Conservation (phyloP, 2,888 invertebrate species). For the Lasius fuliginosus region DNA sequence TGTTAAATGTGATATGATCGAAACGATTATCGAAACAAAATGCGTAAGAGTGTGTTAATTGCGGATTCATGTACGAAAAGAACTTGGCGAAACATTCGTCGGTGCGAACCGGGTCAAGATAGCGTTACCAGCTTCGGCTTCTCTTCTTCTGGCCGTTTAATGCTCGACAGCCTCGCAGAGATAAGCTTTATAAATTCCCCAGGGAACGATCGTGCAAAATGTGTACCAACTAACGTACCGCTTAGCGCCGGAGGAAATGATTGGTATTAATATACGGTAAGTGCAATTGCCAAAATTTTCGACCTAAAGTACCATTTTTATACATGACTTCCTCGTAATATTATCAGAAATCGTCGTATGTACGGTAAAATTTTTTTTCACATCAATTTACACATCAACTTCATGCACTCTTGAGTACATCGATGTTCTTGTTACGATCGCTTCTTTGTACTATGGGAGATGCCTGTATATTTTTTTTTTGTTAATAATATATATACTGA, state of each 20-base stretch:
- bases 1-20: constrained; percentile 24
- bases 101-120: constrained; percentile 66
- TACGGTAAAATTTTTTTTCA: not conserved
- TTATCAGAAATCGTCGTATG: not conserved
- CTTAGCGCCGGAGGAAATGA: constrained; percentile 43
- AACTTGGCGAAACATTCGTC: constrained; percentile 57
- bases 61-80: constrained; percentile 57
- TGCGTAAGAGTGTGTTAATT: constrained; percentile 50
- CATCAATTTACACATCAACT: not conserved
- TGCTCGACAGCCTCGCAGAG: constrained; percentile 52
- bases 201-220: constrained; percentile 40
- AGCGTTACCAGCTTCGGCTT: constrained; percentile 61
- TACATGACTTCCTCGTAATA: not conserved
- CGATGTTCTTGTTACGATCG: not conserved
- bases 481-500: not conserved
- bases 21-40: constrained; percentile 13
- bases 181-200: constrained; percentile 62
- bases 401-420: not conserved
- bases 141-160: constrained; percentile 57
- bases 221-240: constrained; percentile 36
- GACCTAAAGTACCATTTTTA: not conserved
- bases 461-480: not conserved
- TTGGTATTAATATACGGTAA: constrained; percentile 20
- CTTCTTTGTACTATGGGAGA: not conserved
- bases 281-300: constrained; percentile 24